Conservation (phyloP, 2,797 vertebrate genomes). For the Sphaeramia orbicularis region DNA sequence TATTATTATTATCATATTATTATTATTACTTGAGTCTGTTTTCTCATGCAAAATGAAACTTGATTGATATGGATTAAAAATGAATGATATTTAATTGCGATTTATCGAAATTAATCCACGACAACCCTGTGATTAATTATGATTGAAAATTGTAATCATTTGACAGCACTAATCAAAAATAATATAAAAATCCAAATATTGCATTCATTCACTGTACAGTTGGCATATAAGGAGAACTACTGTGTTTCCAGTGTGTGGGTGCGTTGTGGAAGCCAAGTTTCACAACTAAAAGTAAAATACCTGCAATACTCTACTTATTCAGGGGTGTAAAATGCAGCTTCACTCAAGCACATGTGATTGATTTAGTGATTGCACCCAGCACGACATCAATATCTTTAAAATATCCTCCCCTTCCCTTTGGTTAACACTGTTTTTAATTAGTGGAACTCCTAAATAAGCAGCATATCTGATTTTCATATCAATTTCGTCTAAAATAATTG, state of each 20-base stretch:
- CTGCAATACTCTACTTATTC: slow-evolving; percentile 51
- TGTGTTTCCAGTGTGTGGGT: neutral
- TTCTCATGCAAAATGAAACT: too few species aligned
- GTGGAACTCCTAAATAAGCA: slow-evolving; percentile 20
- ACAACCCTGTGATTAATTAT: too few species aligned
- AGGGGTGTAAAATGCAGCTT: slow-evolving; percentile 57
- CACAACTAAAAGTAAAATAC: slow-evolving; percentile 29
- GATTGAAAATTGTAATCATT: too few species aligned
- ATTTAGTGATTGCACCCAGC: slow-evolving; percentile 37
- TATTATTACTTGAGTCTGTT: too few species aligned
- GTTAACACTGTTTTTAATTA: slow-evolving; percentile 44
- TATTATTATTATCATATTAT: too few species aligned
- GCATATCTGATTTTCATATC: slow-evolving; percentile 11
- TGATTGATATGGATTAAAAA: too few species aligned
- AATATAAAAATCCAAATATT: too few species aligned
- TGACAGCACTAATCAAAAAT: too few species aligned
- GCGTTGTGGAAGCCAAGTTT: slow-evolving; percentile 31
- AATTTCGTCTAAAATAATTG: slow-evolving; percentile 25
- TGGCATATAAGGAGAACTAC: neutral
- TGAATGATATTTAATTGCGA: too few species aligned
- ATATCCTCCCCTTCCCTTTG: slow-evolving; percentile 39
- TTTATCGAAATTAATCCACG: too few species aligned
- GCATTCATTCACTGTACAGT: too few species aligned
- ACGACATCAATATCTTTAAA: slow-evolving; percentile 49
- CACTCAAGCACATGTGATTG: slow-evolving; percentile 39